Evolutionary conservation across 2,113 vertebrate genomes (phyloP).

Genomic region (Propithecus coquereli): DNA sequence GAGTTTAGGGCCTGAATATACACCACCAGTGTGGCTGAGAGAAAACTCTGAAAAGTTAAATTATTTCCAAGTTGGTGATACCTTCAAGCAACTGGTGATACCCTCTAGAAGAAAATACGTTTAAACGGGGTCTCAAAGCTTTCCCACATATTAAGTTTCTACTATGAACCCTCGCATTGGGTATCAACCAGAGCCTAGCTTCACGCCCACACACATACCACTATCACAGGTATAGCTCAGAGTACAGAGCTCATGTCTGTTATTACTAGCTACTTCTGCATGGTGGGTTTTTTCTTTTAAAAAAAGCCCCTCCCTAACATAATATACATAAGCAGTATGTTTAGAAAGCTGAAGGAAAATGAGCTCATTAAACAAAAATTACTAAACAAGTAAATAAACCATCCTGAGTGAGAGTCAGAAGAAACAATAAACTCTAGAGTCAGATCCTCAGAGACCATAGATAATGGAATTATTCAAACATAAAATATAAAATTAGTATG

Average conservation of each 20-base stretch:
- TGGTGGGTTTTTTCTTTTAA: background rate
- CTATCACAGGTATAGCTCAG: constrained; percentile 10
- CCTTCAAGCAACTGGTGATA: background rate
- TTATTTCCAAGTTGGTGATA: constrained; percentile 21
- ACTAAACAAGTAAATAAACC: constrained; percentile 36
- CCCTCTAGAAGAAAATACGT: background rate
- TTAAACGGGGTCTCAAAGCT: background rate
- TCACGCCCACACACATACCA: constrained; percentile 58
- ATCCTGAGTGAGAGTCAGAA: background rate
- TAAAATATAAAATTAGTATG: background rate
- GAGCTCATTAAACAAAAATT: background rate
- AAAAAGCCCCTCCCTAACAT: background rate
- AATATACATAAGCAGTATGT: background rate
- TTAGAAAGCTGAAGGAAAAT: constrained; percentile 29
- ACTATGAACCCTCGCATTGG: background rate
- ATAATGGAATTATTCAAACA: background rate
- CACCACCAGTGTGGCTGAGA: background rate
- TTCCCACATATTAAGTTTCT: constrained; percentile 30
- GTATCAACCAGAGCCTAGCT: background rate
- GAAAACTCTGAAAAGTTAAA: constrained; percentile 24
- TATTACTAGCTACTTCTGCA: background rate
- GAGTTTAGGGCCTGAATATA: background rate
- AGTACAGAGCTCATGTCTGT: background rate
- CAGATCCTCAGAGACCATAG: background rate
- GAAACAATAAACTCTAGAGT: background rate